Base-by-base conservation (phyloP, 2,888 invertebrate genomes). In the Cordilura impudica region DNA sequence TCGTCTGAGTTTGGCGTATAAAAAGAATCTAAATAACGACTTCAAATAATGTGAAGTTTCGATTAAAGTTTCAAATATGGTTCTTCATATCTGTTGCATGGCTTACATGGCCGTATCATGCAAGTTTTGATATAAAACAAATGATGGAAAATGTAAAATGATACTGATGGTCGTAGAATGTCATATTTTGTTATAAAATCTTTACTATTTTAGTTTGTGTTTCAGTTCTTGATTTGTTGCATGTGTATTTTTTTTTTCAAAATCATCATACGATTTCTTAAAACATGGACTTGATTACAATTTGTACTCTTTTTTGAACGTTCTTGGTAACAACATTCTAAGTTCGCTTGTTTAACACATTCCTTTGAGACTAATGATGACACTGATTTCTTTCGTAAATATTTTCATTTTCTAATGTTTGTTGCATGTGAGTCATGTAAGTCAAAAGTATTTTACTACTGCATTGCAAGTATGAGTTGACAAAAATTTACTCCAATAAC, bases 291-390 rank as follows among this genome's bases (percentile, higher is more conserved):
- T n/a, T 3, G 10, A 8, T 3, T 31, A 31, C 31, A 31, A 31
- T 31, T 10, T 31, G 35, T 39, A n/a, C 14, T n/a, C n/a, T 39
- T 39, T 39, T 39, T n/a, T 10, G 43, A n/a, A n/a, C n/a, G n/a
- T 12, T 35, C 19, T 23, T 31, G 19, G 2, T 47, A 39, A 56
- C 19, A 56, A 14, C n/a, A n/a, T n/a, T 56, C 51, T 31, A 21
- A n/a, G n/a, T n/a, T n/a, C 7, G 10, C 29, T 66, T 26, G 29
- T n/a, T 51, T 45, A 45, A 67, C 51, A 35, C 12, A 67, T 58
- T 78, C 74, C 74, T 70, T 66, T 54, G 74, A 74, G 78, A 66
- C 53, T 70, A 54, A 70, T 43, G 56, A 63, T 60, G 58, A 69
- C 58, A 65, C 69, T 73, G 67, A 72, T 70, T 49, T 58, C n/a